Evolutionary conservation across 2,888 invertebrate genomes (phyloP).

Genomic region (Luffia ferchaultella): DNA sequence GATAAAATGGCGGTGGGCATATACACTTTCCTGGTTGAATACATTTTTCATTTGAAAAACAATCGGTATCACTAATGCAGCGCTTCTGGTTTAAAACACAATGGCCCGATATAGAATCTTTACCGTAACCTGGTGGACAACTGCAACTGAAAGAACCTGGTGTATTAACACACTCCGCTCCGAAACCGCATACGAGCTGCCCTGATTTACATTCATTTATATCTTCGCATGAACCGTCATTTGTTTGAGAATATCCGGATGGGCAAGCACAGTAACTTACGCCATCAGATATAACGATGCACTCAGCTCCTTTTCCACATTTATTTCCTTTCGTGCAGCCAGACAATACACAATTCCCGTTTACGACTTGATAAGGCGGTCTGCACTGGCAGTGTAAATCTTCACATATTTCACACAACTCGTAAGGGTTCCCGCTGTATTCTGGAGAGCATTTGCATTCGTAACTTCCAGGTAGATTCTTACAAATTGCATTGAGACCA

Average conservation of each 20-base stretch:
- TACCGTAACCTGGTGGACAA: conserved; percentile 83
- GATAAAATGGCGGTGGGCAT: conserved; percentile 90
- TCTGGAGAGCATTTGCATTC: conserved; percentile 91
- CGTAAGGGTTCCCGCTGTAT: conserved; percentile 90
- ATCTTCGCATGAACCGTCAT: conserved; percentile 85
- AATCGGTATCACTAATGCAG: conserved; percentile 84
- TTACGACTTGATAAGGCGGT: conserved; percentile 84
- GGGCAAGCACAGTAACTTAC: conserved; percentile 95
- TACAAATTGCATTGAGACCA: conserved; percentile 89
- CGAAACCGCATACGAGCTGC: conserved; percentile 81
- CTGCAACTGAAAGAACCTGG: conserved; percentile 81
- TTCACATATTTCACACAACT: conserved; percentile 85
- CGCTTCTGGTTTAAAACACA: conserved; percentile 85
- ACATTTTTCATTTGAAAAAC: conserved; percentile 87
- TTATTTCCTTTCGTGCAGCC: conserved; percentile 83
- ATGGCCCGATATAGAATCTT: conserved; percentile 82
- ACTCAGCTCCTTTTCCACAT: conserved; percentile 88
- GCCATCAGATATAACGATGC: conserved; percentile 88
- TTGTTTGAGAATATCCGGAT: conserved; percentile 79
- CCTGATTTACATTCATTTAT: conserved; percentile 85
- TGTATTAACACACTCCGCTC: conserved; percentile 85
- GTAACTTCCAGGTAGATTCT: conserved; percentile 92
- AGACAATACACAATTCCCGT: conserved; percentile 84
- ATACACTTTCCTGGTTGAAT: conserved; percentile 91
- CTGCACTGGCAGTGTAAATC: conserved; percentile 87